Evolutionary conservation across 1,140 invertebrate species (phyloP).

Genomic region (Cotesia vestalis): DNA sequence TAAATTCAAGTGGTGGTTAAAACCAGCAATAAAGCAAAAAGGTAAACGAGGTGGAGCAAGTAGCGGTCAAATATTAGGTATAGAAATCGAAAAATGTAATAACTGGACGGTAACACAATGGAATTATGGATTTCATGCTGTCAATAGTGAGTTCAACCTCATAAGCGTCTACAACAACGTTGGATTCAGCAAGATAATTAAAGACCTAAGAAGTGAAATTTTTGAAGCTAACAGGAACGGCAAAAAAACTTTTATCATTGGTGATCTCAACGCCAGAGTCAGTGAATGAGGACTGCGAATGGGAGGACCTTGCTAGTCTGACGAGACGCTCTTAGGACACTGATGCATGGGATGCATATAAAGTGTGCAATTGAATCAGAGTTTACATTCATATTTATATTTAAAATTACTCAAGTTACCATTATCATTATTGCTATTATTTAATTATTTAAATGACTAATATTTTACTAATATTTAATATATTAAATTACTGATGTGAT

Average conservation of each 20-base stretch:
- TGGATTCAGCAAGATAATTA: constrained; percentile 17
- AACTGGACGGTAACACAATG: constrained; percentile 3
- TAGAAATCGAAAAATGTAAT: constrained; percentile 22
- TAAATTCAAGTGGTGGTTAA: constrained; percentile 26
- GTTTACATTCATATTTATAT: too few species aligned
- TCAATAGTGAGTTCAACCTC: constrained; percentile 9
- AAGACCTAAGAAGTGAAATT: constrained; percentile 21
- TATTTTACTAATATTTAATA: too few species aligned
- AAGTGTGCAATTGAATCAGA: too few species aligned
- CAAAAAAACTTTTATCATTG: constrained; percentile 22
- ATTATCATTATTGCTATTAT: too few species aligned
- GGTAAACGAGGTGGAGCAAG: constrained; percentile 31
- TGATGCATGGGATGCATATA: too few species aligned
- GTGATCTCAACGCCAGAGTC: constrained; percentile 37
- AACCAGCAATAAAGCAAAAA: constrained; percentile 31
- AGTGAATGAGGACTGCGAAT: background rate
- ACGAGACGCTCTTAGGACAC: constrained; percentile 26
- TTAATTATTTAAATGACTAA: too few species aligned
- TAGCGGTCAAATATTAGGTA: constrained; percentile 34
- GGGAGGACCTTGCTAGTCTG: background rate
- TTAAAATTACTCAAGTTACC: too few species aligned
- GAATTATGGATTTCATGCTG: background rate
- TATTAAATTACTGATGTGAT: too few species aligned
- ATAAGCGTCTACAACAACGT: constrained; percentile 35
- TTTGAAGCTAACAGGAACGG: constrained; percentile 16